Conservation (phyloP, 2,113 vertebrate genomes). For the Neofelis nebulosa region DNA sequence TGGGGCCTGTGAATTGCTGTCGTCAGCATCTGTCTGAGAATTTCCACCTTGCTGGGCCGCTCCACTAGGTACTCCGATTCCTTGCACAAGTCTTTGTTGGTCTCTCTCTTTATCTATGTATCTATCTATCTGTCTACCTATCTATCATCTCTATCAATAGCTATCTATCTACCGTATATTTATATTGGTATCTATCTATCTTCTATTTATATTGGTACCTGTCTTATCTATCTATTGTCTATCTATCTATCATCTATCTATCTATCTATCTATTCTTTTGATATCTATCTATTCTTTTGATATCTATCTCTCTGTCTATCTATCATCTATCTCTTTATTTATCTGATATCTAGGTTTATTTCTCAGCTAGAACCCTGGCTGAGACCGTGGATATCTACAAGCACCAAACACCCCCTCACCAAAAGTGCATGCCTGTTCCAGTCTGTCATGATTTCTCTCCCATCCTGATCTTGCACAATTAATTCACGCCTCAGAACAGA, state of each 20-base stretch:
- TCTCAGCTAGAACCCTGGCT: neutral
- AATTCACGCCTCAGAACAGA: slow-evolving; percentile 65
- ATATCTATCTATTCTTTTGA: neutral
- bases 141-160: neutral
- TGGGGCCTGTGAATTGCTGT: neutral
- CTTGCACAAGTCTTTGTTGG: neutral
- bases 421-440: neutral
- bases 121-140: neutral
- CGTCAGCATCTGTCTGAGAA: no score
- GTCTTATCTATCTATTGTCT: neutral
- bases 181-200: neutral
- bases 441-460: slow-evolving; percentile 48
- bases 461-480: slow-evolving; percentile 59
- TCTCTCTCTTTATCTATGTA: neutral
- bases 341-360: neutral
- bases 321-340: neutral
- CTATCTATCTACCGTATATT: neutral
- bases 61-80: neutral
- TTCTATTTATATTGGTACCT: neutral
- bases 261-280: neutral
- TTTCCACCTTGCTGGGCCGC: neutral
- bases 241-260: neutral
- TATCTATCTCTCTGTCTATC: neutral
- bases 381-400: neutral
- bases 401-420: slow-evolving; percentile 1